A percentile compares a stretch with the other conserved stretches of the same genome.
Conservation (phyloP, 2,888 invertebrate species). For the Epistrophella euchroma region DNA sequence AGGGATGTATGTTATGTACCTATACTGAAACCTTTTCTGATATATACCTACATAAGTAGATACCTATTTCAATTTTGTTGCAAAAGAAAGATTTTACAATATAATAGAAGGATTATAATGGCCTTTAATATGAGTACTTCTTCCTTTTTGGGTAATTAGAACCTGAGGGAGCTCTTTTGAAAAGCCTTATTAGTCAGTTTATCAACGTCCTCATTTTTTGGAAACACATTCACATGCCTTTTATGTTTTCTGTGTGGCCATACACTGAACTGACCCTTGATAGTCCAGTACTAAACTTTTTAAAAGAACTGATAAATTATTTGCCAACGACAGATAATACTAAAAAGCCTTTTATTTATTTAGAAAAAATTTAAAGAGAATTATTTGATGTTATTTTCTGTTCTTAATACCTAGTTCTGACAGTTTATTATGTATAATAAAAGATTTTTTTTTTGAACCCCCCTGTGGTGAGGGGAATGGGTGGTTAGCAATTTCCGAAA, state of each 20-base stretch:
- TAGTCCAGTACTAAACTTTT: too few species aligned
- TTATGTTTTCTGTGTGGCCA: constrained; percentile 10
- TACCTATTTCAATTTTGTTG: constrained; percentile 32
- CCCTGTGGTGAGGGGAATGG: too few species aligned
- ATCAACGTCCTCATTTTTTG: background rate
- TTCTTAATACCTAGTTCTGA: too few species aligned
- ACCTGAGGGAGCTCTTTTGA: constrained; percentile 51
- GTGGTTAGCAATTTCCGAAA: too few species aligned
- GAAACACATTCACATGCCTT: background rate
- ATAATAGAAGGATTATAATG: constrained; percentile 66
- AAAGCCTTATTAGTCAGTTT: constrained; percentile 41
- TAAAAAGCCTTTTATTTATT: too few species aligned
- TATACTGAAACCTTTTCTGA: constrained; percentile 41
- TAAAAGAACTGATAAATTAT: too few species aligned
- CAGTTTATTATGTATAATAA: too few species aligned
- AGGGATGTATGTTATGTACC: background rate
- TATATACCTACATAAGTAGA: background rate
- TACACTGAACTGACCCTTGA: background rate
- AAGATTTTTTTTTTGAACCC: too few species aligned
- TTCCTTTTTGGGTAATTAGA: constrained; percentile 41
- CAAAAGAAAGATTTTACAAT: constrained; percentile 16
- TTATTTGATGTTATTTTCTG: too few species aligned
- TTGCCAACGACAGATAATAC: too few species aligned
- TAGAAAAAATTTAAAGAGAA: too few species aligned
- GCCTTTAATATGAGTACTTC: constrained; percentile 37